A percentile compares a stretch with the other conserved stretches of the same genome.
Conservation (phyloP, 2,888 invertebrate species). For the Suillia variegata region DNA sequence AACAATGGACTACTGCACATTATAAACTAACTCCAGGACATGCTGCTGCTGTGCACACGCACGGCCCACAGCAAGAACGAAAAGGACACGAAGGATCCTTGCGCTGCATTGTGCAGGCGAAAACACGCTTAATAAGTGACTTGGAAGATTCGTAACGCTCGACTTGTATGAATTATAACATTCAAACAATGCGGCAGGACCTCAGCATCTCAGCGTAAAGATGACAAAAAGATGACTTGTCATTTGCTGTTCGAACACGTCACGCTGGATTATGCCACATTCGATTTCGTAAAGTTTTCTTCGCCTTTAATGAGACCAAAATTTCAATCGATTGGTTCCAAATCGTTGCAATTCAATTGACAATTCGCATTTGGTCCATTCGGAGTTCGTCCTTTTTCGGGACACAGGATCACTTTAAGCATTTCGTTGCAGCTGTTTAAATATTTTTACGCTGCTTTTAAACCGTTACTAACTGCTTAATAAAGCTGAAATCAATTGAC, state of each 20-base stretch:
- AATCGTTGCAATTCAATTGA: constrained; percentile 44
- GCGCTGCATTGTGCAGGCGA: no score
- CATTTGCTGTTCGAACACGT: constrained; percentile 19
- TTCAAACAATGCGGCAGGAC: background rate
- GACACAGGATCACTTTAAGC: constrained; percentile 11
- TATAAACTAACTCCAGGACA: constrained; percentile 20
- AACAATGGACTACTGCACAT: no score
- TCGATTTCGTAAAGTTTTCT: constrained; percentile 40
- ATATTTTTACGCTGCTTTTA: constrained; percentile 35
- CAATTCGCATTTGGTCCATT: constrained; percentile 11
- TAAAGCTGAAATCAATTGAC: background rate
- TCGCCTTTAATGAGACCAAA: constrained; percentile 34
- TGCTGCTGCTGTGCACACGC: constrained; percentile 33
- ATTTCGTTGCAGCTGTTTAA: constrained; percentile 43
- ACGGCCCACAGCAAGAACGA: constrained; percentile 45
- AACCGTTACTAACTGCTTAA: constrained; percentile 10
- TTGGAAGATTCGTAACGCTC: constrained; percentile 7
- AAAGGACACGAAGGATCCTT: constrained; percentile 27
- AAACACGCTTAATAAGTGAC: no score
- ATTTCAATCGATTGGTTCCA: constrained; percentile 49
- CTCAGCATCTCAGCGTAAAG: no score
- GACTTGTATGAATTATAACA: no score
- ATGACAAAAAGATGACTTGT: constrained; percentile 24
- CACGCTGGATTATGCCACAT: constrained; percentile 31
- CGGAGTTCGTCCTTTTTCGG: constrained; percentile 10